Evolutionary conservation across 1,140 invertebrate genomes (phyloP).

Genomic region (Brachionus koreanus): DNA sequence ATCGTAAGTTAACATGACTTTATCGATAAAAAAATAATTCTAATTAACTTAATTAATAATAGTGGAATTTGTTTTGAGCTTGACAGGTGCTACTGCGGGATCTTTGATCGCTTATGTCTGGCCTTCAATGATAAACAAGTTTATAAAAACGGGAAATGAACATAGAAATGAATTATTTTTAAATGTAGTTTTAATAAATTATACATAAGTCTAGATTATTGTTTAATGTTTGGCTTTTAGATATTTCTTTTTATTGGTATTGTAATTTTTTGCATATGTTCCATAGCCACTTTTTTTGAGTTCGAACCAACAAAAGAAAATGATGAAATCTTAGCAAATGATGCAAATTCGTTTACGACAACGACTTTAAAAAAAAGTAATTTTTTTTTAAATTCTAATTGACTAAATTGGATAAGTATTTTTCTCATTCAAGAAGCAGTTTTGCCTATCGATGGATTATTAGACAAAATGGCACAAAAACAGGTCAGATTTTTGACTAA

Average conservation of each 20-base stretch:
- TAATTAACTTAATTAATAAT: conserved; percentile 47
- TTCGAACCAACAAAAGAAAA: conserved; percentile 40
- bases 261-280: conserved; percentile 21
- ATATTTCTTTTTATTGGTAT: conserved; percentile 15
- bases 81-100: conserved; percentile 88
- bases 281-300: conserved; percentile 28
- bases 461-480: not conserved
- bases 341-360: not conserved
- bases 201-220: not conserved
- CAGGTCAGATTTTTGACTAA: not conserved
- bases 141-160: not conserved
- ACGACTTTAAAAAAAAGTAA: not conserved
- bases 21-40: not conserved
- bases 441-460: not conserved
- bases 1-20: conserved; percentile 52
- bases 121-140: conserved; percentile 67
- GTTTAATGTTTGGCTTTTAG: not conserved
- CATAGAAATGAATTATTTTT: not conserved
- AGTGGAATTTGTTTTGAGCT: conserved; percentile 84
- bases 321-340: not conserved
- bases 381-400: not conserved
- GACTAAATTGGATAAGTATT: not conserved
- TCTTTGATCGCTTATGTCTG: conserved; percentile 87
- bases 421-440: not conserved
- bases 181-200: conserved; percentile 9